Base-by-base conservation (phyloP, 2,888 invertebrate species). In the Ormia ochracea region DNA sequence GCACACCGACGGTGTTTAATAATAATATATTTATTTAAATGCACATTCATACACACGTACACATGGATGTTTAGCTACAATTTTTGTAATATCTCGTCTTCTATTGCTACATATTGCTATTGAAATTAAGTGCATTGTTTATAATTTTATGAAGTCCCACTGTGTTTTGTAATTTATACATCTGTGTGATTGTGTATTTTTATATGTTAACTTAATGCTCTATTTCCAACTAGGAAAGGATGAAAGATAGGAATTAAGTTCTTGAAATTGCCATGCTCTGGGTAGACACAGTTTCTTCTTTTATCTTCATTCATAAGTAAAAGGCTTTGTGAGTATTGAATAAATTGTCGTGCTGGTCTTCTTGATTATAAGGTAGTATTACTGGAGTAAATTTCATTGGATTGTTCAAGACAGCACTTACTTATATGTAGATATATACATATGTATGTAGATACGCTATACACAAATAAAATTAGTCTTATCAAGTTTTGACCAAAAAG, bases 51-150 rank as follows among this genome's bases (percentile, higher is more conserved):
- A n/a, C n/a, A n/a, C n/a, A n/a, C n/a, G n/a, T n/a, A n/a, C n/a
- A n/a, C n/a, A n/a, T n/a, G n/a, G n/a, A n/a, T n/a, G n/a, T n/a
- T n/a, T n/a, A n/a, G 12, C 31, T 38, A 28, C 21, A 19, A n/a
- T 50, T 45, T 56, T 23, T 33, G 66, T 41, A 56, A 26, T 43
- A 9, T 17, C 58, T 43, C 54, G 56, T 56, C 12, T 54, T 28
- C 45, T 63, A 9, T 61, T 61, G 54, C 21, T 65, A n/a, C 10
- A 58, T 36, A 7, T 45, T 48, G 28, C 48, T 61, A 78, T 68
- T 73, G 61, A 78, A 68, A 78, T 73, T 73, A 78, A 78, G 56
- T 73, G 61, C 17, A 73, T 78, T 68, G 59, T 63, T 70, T 78
- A 66, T 72, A 66, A 52, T 73, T 54, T 59, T 50, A 19, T 17